Evolutionary conservation across 1,140 invertebrate species (phyloP), one percentile per base, ranked within the genome.

Genomic region (Musca domestica): DNA sequence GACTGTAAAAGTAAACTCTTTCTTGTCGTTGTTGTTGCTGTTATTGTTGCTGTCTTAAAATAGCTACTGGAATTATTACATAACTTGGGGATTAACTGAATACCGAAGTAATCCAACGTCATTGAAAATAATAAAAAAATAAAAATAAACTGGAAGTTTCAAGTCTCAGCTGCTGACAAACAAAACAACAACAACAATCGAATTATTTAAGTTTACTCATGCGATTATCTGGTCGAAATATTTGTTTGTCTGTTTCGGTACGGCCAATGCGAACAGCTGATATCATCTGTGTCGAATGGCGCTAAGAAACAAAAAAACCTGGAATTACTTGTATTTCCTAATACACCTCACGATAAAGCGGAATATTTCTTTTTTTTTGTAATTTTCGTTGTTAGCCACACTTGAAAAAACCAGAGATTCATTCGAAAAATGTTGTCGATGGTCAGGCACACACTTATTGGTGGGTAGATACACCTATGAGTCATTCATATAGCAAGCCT

Each of bases 31-130:
- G 34, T 41, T 41, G 34, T 41, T 30, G 27, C 27, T 41, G 34
- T 41, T 5, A 41, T 10, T 41, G 34, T 12, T 30, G 27, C 34
- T 2, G 34, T 9, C 34, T 41, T 41, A 41, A 41, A 41, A 56
- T n/a, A 25, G 23, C 52, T 56, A 56, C 52, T 56, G 52, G 52
- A 56, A 56, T 56, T 56, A 56, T 56, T 56, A 27, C 52, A 56
- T 56, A 56, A 56, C 52, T 41, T 56, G 52, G 52, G 52, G 52
- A 56, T 56, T 56, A 56, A 56, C 52, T 22, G 14, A 54, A 17
- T 22, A 23, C 14, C 15, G 23, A 56, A 56, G 52, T 56, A 27
- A 56, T 54, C 20, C 51, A 25, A 3, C 20, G 2, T 27, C 52
- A 3, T 54, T 17, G 17, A 17, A 52, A 52, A 22, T 27, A 56